Conservation (phyloP, 2,797 vertebrate species). For the Pseudochirops corinnae region DNA sequence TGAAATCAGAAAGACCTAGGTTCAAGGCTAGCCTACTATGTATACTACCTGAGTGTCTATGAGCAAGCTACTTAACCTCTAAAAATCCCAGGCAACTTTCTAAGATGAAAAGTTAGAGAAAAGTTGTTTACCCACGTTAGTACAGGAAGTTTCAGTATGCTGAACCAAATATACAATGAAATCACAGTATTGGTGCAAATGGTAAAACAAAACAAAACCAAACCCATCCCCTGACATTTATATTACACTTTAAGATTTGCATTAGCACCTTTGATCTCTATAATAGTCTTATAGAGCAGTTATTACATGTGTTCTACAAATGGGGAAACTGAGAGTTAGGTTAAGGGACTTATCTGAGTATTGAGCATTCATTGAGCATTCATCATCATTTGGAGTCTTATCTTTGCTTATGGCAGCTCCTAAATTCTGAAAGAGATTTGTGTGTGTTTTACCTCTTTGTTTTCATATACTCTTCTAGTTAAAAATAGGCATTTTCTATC, state of each 20-base stretch:
- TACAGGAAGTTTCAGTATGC: neutral
- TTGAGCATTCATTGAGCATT: neutral
- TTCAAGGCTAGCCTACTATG: neutral
- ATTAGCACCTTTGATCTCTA: neutral
- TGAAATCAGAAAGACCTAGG: neutral
- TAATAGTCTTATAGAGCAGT: neutral
- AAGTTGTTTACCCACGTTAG: neutral
- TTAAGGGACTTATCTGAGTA: neutral
- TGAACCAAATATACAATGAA: neutral
- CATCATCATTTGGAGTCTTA: neutral
- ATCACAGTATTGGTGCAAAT: neutral
- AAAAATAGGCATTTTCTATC: conserved; percentile 1
- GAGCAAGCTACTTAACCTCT: neutral
- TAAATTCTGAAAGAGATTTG: conserved; percentile 46
- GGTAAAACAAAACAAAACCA: neutral
- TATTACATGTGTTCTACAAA: neutral
- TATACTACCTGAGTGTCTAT: neutral
- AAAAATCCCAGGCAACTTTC: neutral
- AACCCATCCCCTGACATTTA: neutral
- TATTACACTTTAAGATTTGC: neutral
- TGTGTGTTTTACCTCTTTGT: conserved; percentile 21
- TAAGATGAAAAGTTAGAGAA: neutral
- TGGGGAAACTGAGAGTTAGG: neutral
- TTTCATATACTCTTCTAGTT: neutral
- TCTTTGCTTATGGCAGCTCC: conserved; percentile 4